Evolutionary conservation across 2,888 invertebrate genomes (phyloP), one percentile per base, ranked within the genome.

Genomic region (Tetropium fuscum): DNA sequence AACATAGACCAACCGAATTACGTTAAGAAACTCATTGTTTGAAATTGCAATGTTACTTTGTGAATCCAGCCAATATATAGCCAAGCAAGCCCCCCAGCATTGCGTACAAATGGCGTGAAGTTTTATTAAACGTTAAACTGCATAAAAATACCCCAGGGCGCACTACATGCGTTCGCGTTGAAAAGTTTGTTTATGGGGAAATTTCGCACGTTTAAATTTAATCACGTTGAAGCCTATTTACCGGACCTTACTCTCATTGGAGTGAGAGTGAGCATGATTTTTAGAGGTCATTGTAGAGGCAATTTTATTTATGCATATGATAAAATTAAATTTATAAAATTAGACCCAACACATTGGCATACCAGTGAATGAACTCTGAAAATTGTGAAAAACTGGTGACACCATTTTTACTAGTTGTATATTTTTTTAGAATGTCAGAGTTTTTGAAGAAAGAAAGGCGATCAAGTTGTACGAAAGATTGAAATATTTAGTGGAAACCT

Each of bases 131-230:
- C 25, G 51, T 47, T 44, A 43, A 22, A 56, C 53, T 64, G 56
- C 64, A 64, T 58, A 55, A 49, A 57, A 58, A 60, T 58, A 55
- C 64, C 64, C 60, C 41, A 16, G 64, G 58, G 64, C 53, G 56
- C 56, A 60, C 27, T 64, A n/a, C n/a, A 51, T 53, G 58, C 55
- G 55, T 49, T 44, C 58, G 27, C 38, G 54, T 41, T 54, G 63
- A 55, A 64, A 64, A 64, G 58, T 58, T 60, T 58, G 55, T 53
- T 56, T 60, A 58, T 55, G 54, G 55, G 45, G 48, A 53, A 64
- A 67, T 51, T 64, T 64, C 62, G 58, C 41, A 57, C 53, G 44
- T 62, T 64, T 68, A 64, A 65, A 68, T 63, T 66, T 63, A 63
- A 68, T 63, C 51, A 20, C 38, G 25, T 40, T 38, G 51, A 36